A percentile compares a stretch with the other conserved stretches of the same genome.
Conservation (phyloP, 2,888 invertebrate genomes). For the Luperina testacea region DNA sequence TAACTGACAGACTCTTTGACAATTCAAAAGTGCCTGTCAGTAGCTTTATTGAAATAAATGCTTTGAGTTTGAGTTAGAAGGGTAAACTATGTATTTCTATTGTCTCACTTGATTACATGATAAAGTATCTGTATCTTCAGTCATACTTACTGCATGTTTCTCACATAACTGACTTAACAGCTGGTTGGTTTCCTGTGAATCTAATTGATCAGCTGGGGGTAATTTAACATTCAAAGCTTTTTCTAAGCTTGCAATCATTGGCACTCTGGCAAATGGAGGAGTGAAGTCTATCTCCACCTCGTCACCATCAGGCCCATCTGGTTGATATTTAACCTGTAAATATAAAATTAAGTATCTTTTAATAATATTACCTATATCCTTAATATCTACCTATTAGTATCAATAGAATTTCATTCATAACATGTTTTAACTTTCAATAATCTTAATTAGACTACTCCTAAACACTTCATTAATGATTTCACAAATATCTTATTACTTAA, state of each 20-base stretch:
- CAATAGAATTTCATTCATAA: conserved; percentile 26
- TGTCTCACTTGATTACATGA: not conserved
- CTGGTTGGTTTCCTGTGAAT: conserved; percentile 92
- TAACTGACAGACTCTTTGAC: not conserved
- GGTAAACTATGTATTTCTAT: not conserved
- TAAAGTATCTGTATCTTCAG: not conserved
- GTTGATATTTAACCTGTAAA: conserved; percentile 94
- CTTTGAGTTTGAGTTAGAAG: not conserved
- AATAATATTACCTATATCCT: not conserved
- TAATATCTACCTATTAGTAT: not conserved
- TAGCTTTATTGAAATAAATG: not conserved
- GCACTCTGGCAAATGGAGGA: conserved; percentile 97
- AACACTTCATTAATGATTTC: conserved; percentile 4
- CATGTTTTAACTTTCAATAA: not conserved
- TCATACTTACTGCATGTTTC: conserved; percentile 89
- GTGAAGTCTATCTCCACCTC: conserved; percentile 98
- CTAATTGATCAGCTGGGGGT: conserved; percentile 92
- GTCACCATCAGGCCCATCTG: conserved; percentile 96
- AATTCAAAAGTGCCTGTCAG: not conserved
- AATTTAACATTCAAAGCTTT: conserved; percentile 94
- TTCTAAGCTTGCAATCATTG: conserved; percentile 98
- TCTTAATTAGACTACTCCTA: conserved; percentile 1
- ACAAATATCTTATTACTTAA: conserved; percentile 1
- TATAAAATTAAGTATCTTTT: conserved; percentile 6
- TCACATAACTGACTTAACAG: conserved; percentile 95